Evolutionary conservation across 2,113 vertebrate species (phyloP), one percentile per base, ranked within the genome.

Genomic region (Casuarius casuarius): DNA sequence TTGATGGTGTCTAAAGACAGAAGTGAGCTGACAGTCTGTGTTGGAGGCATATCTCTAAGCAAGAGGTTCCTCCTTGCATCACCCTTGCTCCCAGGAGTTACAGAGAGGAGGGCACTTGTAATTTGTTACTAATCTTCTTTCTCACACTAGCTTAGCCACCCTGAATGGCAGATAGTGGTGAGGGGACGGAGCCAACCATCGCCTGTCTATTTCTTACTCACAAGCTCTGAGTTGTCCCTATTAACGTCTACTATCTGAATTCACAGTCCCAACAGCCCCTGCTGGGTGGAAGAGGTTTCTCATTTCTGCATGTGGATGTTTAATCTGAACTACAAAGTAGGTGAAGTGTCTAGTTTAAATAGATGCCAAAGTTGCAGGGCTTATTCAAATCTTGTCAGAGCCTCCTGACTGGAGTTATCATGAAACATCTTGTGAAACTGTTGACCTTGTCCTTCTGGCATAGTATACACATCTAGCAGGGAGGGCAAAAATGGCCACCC

Each of bases 41-140:
- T 19, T 5, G 3, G 42, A 74, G 73, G 33, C 58, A 72, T 38
- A 67, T 11, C 22, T 67, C 80, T 3, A 31, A 84, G 80, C 51
- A 65, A 52, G 51, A 76, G 58, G 38, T 87, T 85, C 71, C 74
- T 93, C 68, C 95, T 94, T 94, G 89, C 94, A 89, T 96, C 92
- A 94, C 58, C 21, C 84, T 76, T 83, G 49, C 71, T 85, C 78
- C 40, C 81, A 79, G 74, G 58, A 61, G 61, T 46, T 51, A 51
- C 5, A 1, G 68, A 44, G 68, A 48, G 90, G 92, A 59, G 54
- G 25, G 29, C 7, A 59, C 56, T 33, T 59, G 44, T 76, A 76
- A 92, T 89, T 84, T 92, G 66, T 89, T 67, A 84, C 77, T 92
- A 68, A 84, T 93, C 49, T 93, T 75, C 76, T 91, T 68, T 91